These are phyloP conservation scores for Cacoxenus indagator DNA, from an alignment of 2,888 invertebrate genomes.

Conservation along the genomic window DNA sequence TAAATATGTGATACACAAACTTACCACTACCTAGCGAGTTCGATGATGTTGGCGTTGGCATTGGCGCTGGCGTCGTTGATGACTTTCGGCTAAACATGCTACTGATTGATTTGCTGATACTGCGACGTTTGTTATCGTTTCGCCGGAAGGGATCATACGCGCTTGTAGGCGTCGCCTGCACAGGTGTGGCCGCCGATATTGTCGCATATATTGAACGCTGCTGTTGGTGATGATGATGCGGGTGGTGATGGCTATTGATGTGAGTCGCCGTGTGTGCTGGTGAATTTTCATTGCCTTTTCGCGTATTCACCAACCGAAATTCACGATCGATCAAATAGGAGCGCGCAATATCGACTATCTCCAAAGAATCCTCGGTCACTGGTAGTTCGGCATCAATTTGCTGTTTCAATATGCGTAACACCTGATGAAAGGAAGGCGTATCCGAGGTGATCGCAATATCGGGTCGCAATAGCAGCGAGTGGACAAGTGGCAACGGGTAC, in stretches of 20 bases:
- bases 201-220: constrained; percentile 66
- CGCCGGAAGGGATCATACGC: constrained; percentile 75
- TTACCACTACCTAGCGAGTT: constrained; percentile 2
- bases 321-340: constrained; percentile 85
- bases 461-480: constrained; percentile 89
- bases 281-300: constrained; percentile 70
- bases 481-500: constrained; percentile 89
- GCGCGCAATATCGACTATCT: constrained; percentile 83
- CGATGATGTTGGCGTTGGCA: constrained; percentile 59
- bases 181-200: constrained; percentile 66
- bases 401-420: constrained; percentile 84
- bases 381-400: constrained; percentile 86
- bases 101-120: constrained; percentile 81
- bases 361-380: constrained; percentile 72
- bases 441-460: constrained; percentile 89
- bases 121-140: constrained; percentile 80
- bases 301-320: constrained; percentile 79
- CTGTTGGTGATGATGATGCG: constrained; percentile 34
- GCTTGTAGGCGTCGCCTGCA: constrained; percentile 68
- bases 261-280: constrained; percentile 69
- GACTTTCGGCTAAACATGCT: constrained; percentile 82
- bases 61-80: constrained; percentile 34
- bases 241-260: constrained; percentile 29
- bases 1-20: constrained; percentile 24
- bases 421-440: constrained; percentile 92